These are phyloP conservation scores for Caenorhabditis remanei DNA, from an alignment of 1,140 invertebrate species.

Conservation along the genomic window DNA sequence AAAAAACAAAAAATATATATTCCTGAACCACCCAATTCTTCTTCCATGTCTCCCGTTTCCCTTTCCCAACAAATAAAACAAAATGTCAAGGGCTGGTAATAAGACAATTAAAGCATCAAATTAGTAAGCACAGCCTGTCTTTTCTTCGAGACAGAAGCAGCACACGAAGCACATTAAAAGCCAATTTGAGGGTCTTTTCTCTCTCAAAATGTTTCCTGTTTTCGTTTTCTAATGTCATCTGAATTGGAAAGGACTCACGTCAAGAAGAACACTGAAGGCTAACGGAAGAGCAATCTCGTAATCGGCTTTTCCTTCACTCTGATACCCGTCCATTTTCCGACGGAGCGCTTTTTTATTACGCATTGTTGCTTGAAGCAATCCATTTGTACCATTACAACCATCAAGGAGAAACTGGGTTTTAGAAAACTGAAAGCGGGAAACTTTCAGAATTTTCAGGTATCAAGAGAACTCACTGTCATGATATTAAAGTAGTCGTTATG, in stretches of 20 bases:
- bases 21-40: neutral
- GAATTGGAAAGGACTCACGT: conserved; percentile 79
- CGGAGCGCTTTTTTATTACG: conserved; percentile 80
- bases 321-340: conserved; percentile 84
- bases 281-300: conserved; percentile 89
- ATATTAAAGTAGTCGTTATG: conserved; percentile 98
- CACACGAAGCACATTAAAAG: conserved; percentile 57
- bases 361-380: conserved; percentile 79
- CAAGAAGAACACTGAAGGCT: conserved; percentile 89
- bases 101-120: conserved; percentile 55
- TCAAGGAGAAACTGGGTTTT: conserved; percentile 79
- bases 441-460: neutral
- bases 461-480: conserved; percentile 81
- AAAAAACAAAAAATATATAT: no score
- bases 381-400: conserved; percentile 72
- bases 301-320: conserved; percentile 91
- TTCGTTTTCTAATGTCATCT: conserved; percentile 29
- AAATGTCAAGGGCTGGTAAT: conserved; percentile 9
- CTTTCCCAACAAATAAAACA: conserved; percentile 35
- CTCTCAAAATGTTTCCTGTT: conserved; percentile 36
- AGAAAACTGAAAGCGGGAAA: conserved; percentile 79
- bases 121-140: conserved; percentile 31
- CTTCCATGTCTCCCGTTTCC: conserved; percentile 2
- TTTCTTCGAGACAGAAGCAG: neutral
- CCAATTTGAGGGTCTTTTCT: conserved; percentile 35